Percentiles rank a stretch among this genome's conserved stretches.
These are phyloP conservation scores for Callocephalon fimbriatum DNA, from an alignment of 2,113 vertebrate genomes.

Conservation along the genomic window DNA sequence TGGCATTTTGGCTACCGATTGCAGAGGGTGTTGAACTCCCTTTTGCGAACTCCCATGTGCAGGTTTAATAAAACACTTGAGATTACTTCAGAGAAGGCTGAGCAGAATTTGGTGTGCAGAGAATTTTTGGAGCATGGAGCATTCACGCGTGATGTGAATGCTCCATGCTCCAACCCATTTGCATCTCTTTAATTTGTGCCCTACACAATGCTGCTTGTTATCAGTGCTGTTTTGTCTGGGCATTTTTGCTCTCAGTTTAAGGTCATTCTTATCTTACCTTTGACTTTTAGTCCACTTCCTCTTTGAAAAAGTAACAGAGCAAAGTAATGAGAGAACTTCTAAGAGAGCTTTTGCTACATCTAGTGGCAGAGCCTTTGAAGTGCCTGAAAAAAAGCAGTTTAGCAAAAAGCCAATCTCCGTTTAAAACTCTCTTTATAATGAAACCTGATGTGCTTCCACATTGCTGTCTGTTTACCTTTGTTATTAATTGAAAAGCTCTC, in stretches of 20 bases:
- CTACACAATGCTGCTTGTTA: background rate
- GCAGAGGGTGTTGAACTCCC: background rate
- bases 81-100: background rate
- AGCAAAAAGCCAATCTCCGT: background rate
- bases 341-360: slow-evolving; percentile 63
- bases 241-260: background rate
- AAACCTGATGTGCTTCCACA: background rate
- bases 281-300: background rate
- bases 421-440: background rate
- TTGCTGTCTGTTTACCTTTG: background rate
- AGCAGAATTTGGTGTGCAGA: background rate
- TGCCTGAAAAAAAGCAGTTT: background rate
- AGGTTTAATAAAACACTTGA: background rate
- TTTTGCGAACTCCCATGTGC: background rate
- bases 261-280: background rate
- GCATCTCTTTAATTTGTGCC: background rate
- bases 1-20: background rate
- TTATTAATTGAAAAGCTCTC: background rate
- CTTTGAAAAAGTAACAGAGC: background rate
- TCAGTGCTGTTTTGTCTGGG: background rate
- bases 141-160: background rate
- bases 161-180: background rate
- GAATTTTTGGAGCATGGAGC: background rate
- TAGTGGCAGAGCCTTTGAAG: slow-evolving; percentile 48
- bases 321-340: background rate